Evolutionary conservation across 2,888 invertebrate species (phyloP).

Genomic region (Anaspis maculata): DNA sequence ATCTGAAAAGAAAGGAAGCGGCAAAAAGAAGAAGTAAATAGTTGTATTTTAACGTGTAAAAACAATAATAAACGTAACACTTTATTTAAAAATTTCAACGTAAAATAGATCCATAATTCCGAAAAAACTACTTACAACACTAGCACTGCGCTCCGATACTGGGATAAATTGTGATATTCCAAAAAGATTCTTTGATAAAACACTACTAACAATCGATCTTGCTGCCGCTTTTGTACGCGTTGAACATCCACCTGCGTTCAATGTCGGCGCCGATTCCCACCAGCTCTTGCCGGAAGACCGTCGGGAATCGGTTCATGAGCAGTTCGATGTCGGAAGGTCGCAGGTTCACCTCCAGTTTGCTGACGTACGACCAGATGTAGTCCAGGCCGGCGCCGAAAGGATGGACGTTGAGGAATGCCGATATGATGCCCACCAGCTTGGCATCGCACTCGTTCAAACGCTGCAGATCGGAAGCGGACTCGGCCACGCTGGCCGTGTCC

Average conservation of each 20-base stretch:
- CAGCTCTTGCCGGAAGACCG: constrained; percentile 71
- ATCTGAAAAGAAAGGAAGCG: background rate
- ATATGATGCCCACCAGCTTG: constrained; percentile 75
- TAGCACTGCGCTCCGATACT: no score
- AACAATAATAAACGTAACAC: no score
- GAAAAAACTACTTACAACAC: no score
- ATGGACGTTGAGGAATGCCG: constrained; percentile 86
- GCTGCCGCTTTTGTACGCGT: constrained; percentile 61
- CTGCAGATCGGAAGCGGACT: constrained; percentile 4
- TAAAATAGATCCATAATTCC: no score
- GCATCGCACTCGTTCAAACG: constrained; percentile 53
- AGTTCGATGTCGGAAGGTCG: constrained; percentile 69
- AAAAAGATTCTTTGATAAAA: no score
- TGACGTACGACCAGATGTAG: constrained; percentile 85
- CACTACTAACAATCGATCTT: no score
- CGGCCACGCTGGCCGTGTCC: constrained; percentile 17
- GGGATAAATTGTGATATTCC: no score
- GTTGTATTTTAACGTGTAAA: no score
- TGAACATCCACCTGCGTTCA: constrained; percentile 80
- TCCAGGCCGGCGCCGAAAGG: constrained; percentile 87
- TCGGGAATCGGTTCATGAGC: constrained; percentile 67
- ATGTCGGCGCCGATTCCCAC: constrained; percentile 79
- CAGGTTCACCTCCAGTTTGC: constrained; percentile 65
- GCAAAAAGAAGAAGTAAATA: constrained; percentile 1
- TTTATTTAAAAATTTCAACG: no score